Evolutionary conservation across 37 sponge, comb jelly and placozoan species (phyloP).

Genomic region (Cliona cf. orientalis): DNA sequence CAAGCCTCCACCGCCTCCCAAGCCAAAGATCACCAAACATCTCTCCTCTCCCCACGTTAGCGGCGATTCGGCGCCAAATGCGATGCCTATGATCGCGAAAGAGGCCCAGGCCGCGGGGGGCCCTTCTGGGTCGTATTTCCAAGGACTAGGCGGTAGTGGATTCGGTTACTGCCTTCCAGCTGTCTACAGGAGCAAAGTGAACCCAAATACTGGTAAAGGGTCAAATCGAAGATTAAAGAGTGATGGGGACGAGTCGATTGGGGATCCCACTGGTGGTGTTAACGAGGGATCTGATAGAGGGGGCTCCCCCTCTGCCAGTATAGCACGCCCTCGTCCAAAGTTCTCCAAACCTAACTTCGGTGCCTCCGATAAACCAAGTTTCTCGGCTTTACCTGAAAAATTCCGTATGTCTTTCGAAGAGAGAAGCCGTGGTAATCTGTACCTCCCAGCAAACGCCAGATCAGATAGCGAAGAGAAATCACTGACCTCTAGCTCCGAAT

Average conservation of each 20-base stretch:
- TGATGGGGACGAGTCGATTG: not conserved
- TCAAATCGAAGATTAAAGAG: too few relatives aligned
- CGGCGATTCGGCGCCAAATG: not conserved
- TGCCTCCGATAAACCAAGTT: not conserved
- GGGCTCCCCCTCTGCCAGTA: not conserved
- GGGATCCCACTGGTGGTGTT: not conserved
- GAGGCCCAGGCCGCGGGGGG: not conserved
- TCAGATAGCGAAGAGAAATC: not conserved
- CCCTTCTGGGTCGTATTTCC: not conserved
- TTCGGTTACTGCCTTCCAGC: conserved; percentile 24
- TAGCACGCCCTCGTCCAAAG: not conserved
- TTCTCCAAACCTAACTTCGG: conserved; percentile 20
- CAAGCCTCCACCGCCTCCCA: conserved; percentile 12
- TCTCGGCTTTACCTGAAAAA: conserved; percentile 6
- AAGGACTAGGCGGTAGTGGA: not conserved
- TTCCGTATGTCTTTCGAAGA: conserved; percentile 22
- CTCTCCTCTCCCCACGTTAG: not conserved
- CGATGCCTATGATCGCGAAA: not conserved
- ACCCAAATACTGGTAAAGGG: too few relatives aligned
- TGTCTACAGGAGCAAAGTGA: not conserved
- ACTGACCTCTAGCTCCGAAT: too few relatives aligned
- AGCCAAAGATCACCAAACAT: not conserved
- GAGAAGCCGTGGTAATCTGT: not conserved
- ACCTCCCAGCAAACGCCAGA: not conserved
- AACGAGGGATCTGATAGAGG: not conserved